A percentile compares a stretch with the other conserved stretches of the same genome.
phyloP scores from a whole-genome alignment of 1,140 invertebrate species.

The Helicoverpa zea region DNA sequence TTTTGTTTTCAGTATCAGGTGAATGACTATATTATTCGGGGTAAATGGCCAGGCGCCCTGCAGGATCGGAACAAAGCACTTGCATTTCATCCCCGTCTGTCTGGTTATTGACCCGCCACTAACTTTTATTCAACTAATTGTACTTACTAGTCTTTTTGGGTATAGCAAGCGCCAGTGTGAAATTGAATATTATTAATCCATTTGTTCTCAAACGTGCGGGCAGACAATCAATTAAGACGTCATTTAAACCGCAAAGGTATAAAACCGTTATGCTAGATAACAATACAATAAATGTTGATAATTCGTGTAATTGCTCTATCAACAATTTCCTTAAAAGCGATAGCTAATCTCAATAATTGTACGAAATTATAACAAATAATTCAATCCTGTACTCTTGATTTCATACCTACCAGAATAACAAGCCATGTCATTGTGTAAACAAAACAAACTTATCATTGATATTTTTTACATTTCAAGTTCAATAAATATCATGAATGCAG shows the following conservation, averaged over 20 bases:
- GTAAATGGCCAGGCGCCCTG: conserved; percentile 71
- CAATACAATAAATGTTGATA: too few relatives aligned
- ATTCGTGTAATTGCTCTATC: too few relatives aligned
- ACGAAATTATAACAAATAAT: too few relatives aligned
- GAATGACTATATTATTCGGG: conserved; percentile 50
- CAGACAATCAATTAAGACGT: too few relatives aligned
- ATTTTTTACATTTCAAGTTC: background rate
- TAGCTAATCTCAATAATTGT: too few relatives aligned
- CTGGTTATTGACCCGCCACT: conserved; percentile 75
- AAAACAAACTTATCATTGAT: conserved; percentile 9
- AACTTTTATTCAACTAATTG: conserved; percentile 29
- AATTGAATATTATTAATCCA: too few relatives aligned
- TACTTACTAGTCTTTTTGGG: background rate
- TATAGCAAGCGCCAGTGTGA: background rate
- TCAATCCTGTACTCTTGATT: background rate
- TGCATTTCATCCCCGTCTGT: conserved; percentile 69
- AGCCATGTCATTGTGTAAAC: background rate
- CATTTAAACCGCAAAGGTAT: too few relatives aligned
- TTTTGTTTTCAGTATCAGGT: conserved; percentile 2
- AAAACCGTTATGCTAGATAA: too few relatives aligned
- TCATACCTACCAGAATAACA: background rate
- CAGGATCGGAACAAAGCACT: conserved; percentile 72
- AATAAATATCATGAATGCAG: background rate
- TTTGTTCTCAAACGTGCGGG: too few relatives aligned
- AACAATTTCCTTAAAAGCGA: too few relatives aligned